These are phyloP conservation scores for Okapia johnstoni DNA, from an alignment of 2,113 vertebrate genomes.

Conservation along the genomic window DNA sequence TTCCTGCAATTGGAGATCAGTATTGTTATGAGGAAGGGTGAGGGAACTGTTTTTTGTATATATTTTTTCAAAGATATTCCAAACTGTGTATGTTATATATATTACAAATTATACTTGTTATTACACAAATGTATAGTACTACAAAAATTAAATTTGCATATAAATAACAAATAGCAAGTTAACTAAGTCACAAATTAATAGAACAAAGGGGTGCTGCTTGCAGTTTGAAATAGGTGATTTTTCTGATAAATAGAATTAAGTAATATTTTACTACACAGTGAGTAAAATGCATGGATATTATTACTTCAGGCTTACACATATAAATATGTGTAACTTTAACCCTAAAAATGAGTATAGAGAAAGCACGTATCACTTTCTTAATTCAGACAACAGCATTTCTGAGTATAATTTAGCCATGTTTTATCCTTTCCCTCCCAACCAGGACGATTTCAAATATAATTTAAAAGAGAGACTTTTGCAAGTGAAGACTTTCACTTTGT, in stretches of 20 bases:
- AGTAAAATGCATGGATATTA: background rate
- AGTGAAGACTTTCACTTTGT: background rate
- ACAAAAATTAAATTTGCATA: conserved; percentile 9
- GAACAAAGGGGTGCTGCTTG: background rate
- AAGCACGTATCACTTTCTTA: background rate
- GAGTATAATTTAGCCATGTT: background rate
- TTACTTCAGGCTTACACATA: background rate
- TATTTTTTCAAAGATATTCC: background rate
- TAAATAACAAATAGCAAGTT: background rate
- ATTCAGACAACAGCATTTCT: background rate
- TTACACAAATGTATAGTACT: background rate
- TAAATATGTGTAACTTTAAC: background rate
- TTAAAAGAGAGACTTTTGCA: background rate
- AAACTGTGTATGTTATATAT: background rate
- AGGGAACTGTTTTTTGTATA: background rate
- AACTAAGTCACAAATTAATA: background rate
- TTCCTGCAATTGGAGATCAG: background rate
- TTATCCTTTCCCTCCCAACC: background rate
- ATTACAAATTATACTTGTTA: background rate
- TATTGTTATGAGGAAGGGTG: background rate
- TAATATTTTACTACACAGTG: background rate
- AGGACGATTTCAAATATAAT: background rate
- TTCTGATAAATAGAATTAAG: background rate
- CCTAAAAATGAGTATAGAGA: background rate
- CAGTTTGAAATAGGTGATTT: background rate